phyloP scores from a whole-genome alignment of 2,888 invertebrate genomes.

The Torymus auratus region DNA sequence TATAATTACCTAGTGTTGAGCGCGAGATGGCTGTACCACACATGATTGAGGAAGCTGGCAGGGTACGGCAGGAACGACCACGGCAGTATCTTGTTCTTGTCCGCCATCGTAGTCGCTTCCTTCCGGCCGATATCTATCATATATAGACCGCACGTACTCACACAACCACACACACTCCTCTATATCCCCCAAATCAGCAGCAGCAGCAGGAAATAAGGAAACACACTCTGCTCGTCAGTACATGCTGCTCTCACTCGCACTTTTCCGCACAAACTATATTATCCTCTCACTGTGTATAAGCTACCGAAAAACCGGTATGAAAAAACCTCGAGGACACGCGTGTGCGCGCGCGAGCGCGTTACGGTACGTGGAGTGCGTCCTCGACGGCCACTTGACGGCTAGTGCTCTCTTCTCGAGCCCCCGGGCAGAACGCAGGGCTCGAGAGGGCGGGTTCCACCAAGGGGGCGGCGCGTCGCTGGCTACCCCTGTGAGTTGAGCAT shows the following conservation, averaged over 20 bases:
- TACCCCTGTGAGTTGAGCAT: too few relatives aligned
- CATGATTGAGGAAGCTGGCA: constrained; percentile 72
- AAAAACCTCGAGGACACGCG: too few relatives aligned
- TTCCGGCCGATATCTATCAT: neutral
- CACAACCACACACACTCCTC: neutral
- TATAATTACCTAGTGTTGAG: constrained; percentile 69
- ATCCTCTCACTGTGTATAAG: constrained; percentile 1
- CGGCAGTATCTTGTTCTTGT: constrained; percentile 73
- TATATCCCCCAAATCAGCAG: too few relatives aligned
- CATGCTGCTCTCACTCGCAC: constrained; percentile 34
- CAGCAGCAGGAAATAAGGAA: neutral
- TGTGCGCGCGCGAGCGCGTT: constrained; percentile 1
- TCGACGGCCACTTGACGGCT: constrained; percentile 76
- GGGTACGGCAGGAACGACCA: constrained; percentile 74
- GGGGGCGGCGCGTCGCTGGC: too few relatives aligned
- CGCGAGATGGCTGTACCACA: constrained; percentile 74
- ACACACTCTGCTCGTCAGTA: constrained; percentile 21
- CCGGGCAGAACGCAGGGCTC: constrained; percentile 64
- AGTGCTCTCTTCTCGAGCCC: constrained; percentile 66
- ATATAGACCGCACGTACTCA: neutral
- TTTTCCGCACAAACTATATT: neutral
- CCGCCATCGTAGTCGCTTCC: constrained; percentile 67
- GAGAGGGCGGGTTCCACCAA: too few relatives aligned
- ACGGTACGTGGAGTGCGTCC: constrained; percentile 65
- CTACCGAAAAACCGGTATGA: too few relatives aligned